Evolutionary conservation across 2,797 vertebrate species (phyloP), one percentile per base, ranked within the genome.

Genomic region (Channallabes apus): DNA sequence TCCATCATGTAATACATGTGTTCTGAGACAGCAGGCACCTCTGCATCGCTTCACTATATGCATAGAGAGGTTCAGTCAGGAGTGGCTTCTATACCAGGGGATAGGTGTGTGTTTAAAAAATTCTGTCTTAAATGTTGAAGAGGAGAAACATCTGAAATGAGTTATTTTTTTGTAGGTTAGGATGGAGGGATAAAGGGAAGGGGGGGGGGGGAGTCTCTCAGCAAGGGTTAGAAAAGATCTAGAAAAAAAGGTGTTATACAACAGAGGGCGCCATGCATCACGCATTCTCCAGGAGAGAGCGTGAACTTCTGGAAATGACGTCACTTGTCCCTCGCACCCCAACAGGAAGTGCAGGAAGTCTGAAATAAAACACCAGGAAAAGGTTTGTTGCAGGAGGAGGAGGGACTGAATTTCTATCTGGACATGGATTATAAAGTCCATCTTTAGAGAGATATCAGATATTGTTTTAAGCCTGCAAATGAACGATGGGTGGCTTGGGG

Each of bases 261-360:
- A 83, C 82, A 88, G 85, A 85, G 86, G 87, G 83, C 85, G 67
- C 69, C 58, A 38, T 65, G 77, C 51, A 15, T 22, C 32, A 3
- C 38, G 15, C 1, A 61, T 38, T 62, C 56, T n/a, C 32, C 2
- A 1, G 72, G 59, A n/a, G 46, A n/a, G 46, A 46, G 24, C 12
- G 17, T 65, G 18, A 81, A 69, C 32, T 56, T 3, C 24, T 64
- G 59, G 59, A 87, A 85, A 65, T 80, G 29, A 81, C 59, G 20
- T 9, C 72, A n/a, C 38, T 65, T 83, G 77, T 18, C 64, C 56
- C 71, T 77, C 38, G 15, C 61, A 67, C 58, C 77, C 77, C 24
- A 73, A 72, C 87, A 89, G 88, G 89, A 91, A 90, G 84, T 18
- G 17, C 81, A 89, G 90, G 88, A 91, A 88, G 88, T 87, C 82